Conservation (phyloP, 2,888 invertebrate species). For the Urechis unicinctus region DNA sequence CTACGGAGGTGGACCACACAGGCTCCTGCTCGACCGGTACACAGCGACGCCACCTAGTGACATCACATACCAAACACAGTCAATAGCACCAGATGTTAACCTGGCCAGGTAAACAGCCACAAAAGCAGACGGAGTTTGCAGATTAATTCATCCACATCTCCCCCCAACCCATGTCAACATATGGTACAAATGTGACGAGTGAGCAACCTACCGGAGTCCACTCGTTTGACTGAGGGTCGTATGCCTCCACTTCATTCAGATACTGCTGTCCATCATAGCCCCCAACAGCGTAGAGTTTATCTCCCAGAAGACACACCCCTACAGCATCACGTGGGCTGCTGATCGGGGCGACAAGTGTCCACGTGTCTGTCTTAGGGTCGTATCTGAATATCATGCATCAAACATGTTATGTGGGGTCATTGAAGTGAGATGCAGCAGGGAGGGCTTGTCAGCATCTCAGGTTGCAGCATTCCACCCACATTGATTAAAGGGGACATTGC, state of each 20-base stretch:
- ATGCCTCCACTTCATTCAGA: conserved; percentile 74
- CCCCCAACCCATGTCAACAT: too few relatives aligned
- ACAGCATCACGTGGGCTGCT: conserved; percentile 81
- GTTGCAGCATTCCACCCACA: too few relatives aligned
- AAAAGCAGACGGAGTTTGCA: too few relatives aligned
- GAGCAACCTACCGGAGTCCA: conserved; percentile 53
- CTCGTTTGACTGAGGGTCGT: conserved; percentile 65
- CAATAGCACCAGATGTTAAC: conserved; percentile 27
- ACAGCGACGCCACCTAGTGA: conserved; percentile 72
- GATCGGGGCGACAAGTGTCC: conserved; percentile 79
- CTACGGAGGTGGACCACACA: conserved; percentile 63
- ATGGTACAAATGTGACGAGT: not conserved
- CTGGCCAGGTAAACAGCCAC: too few relatives aligned
- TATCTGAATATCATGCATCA: conserved; percentile 51
- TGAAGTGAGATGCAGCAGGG: too few relatives aligned
- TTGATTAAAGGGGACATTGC: too few relatives aligned
- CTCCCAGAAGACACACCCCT: conserved; percentile 78
- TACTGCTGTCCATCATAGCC: conserved; percentile 89
- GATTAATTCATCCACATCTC: too few relatives aligned
- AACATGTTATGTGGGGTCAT: too few relatives aligned
- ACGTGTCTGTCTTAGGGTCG: conserved; percentile 70
- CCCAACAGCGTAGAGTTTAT: conserved; percentile 74
- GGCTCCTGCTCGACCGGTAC: conserved; percentile 80
- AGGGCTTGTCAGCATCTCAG: too few relatives aligned
- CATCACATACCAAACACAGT: too few relatives aligned